These are phyloP conservation scores for Syndactyla subalaris DNA, from an alignment of 2,797 vertebrate species.

Conservation along the genomic window DNA sequence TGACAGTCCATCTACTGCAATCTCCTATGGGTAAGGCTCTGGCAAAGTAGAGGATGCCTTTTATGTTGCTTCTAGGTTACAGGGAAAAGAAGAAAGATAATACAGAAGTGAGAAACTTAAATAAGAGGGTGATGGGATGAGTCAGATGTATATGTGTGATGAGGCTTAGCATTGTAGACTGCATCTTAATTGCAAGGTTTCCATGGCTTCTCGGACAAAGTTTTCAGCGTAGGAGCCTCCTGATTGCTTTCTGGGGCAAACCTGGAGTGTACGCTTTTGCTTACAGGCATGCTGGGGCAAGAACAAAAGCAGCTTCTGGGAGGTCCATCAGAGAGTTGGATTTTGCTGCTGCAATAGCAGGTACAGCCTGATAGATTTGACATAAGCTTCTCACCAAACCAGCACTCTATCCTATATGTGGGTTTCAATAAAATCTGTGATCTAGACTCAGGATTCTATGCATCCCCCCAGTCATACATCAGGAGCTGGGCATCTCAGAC, in stretches of 20 bases:
- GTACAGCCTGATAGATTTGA: neutral
- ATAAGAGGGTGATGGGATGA: neutral
- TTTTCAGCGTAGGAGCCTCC: neutral
- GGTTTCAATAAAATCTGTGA: neutral
- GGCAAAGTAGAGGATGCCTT: neutral
- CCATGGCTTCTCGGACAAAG: neutral
- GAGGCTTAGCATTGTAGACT: neutral
- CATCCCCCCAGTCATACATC: neutral
- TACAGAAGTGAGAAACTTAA: neutral
- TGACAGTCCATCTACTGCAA: neutral
- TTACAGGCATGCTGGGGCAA: neutral
- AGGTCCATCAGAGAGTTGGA: neutral
- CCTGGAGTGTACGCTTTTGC: neutral
- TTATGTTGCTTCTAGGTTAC: neutral
- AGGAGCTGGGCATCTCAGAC: neutral
- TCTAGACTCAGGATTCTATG: neutral
- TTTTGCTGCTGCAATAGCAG: neutral
- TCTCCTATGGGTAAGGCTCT: neutral
- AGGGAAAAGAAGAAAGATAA: neutral
- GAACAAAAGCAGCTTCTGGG: neutral
- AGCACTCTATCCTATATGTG: neutral
- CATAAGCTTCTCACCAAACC: neutral
- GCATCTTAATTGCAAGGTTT: neutral
- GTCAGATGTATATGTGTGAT: fast-evolving
- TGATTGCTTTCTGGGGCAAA: neutral